These are phyloP conservation scores for Microcebus jonahi DNA, from an alignment of 2,113 vertebrate genomes.

Conservation along the genomic window DNA sequence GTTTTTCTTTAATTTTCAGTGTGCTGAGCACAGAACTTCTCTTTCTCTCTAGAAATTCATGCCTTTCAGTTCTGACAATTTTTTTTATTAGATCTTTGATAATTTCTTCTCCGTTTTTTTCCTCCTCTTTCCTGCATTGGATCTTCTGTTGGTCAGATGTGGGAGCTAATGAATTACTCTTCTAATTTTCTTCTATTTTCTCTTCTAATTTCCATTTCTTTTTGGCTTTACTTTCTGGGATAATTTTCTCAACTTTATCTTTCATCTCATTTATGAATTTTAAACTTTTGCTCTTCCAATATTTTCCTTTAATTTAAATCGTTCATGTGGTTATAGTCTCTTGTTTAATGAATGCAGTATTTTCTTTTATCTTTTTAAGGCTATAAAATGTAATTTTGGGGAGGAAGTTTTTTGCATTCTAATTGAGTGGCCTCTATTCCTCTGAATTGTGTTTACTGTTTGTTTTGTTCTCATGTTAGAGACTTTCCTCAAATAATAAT, in stretches of 20 bases:
- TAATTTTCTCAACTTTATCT: slow-evolving; percentile 22
- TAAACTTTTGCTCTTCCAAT: neutral
- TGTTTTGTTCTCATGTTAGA: neutral
- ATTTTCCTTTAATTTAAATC: neutral
- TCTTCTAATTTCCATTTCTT: neutral
- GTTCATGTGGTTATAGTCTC: neutral
- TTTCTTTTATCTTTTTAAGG: neutral
- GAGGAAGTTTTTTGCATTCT: neutral
- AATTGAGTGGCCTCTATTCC: neutral
- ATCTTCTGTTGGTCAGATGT: neutral
- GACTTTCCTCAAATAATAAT: neutral
- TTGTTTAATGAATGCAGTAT: neutral
- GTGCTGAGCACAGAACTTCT: neutral
- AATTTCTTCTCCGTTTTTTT: neutral
- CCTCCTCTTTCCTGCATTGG: neutral
- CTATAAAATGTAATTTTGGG: neutral
- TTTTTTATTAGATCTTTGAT: slow-evolving; percentile 12
- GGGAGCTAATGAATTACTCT: neutral
- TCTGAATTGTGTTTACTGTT: neutral
- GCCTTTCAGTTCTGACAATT: neutral
- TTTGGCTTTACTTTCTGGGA: neutral
- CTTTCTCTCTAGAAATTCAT: neutral
- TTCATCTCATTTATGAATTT: neutral
- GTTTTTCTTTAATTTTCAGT: neutral
- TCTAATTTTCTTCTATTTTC: neutral